These are phyloP conservation scores for Promerops cafer DNA, from an alignment of 2,113 vertebrate species.

Conservation along the genomic window DNA sequence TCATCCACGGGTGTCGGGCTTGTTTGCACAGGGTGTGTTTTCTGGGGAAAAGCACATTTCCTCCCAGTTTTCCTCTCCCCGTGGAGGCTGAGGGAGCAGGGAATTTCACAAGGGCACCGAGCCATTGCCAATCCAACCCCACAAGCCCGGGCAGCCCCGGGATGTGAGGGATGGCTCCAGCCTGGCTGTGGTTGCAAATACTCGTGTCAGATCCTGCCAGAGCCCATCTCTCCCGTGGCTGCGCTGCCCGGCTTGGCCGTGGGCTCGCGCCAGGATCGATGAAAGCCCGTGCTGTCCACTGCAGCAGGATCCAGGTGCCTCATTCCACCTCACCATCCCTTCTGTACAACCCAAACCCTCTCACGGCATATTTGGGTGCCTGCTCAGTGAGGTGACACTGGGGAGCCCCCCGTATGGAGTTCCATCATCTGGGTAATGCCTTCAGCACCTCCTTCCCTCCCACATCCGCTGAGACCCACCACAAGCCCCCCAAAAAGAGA, in stretches of 20 bases:
- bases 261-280: not conserved
- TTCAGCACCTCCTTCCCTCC: not conserved
- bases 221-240: not conserved
- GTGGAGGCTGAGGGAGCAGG: not conserved
- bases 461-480: accelerated
- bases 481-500: not conserved
- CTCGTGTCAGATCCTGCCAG: not conserved
- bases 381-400: accelerated
- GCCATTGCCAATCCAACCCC: not conserved
- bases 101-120: slow-evolving; percentile 5
- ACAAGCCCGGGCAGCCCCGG: not conserved
- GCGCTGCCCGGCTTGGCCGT: not conserved
- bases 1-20: not conserved
- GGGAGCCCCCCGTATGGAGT: accelerated
- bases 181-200: not conserved
- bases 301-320: not conserved
- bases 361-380: accelerated
- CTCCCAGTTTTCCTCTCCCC: not conserved
- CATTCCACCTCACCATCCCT: accelerated
- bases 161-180: slow-evolving; percentile 18
- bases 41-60: not conserved
- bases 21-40: not conserved
- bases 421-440: accelerated
- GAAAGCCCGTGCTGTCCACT: not conserved
- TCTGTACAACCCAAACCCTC: not conserved